These are phyloP conservation scores for Trypoxylon attenuatum DNA, from an alignment of 2,888 invertebrate genomes.

Conservation along the genomic window DNA sequence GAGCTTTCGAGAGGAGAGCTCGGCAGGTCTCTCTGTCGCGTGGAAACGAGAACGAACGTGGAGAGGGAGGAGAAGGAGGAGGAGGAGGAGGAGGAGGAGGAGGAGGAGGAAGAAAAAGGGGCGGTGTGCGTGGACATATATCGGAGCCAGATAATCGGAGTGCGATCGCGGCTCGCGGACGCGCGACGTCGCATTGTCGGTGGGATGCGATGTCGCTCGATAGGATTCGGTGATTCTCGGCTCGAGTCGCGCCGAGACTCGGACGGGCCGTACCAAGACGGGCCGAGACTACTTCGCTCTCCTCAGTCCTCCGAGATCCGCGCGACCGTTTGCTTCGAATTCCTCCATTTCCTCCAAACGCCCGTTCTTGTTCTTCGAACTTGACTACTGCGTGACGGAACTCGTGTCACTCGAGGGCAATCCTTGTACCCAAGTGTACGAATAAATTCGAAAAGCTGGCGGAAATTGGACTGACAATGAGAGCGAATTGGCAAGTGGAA, in stretches of 20 bases:
- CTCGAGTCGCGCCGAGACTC: not conserved
- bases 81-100: not conserved
- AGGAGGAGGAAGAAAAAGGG: no score
- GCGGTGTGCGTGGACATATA: no score
- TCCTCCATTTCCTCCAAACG: no score
- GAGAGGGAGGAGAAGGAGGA: not conserved
- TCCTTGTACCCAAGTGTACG: conserved; percentile 52
- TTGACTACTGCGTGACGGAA: no score
- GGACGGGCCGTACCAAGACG: not conserved
- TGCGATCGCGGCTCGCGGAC: no score
- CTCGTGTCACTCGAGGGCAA: no score
- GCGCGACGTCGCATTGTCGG: no score
- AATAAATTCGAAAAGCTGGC: conserved; percentile 38
- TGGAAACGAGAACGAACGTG: not conserved
- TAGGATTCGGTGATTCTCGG: conserved; percentile 21
- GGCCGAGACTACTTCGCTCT: conserved; percentile 20
- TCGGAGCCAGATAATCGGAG: no score
- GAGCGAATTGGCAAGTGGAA: conserved; percentile 5
- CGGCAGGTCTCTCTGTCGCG: not conserved
- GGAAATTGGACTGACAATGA: conserved; percentile 36
- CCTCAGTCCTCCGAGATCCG: conserved; percentile 53
- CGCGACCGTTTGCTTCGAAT: conserved; percentile 42
- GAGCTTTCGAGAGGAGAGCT: not conserved
- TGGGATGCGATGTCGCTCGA: conserved; percentile 26
- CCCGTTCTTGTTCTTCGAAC: no score